phyloP scores from a whole-genome alignment of 92 coral and sea anemone species.

The Anthopleura xanthogrammica region DNA sequence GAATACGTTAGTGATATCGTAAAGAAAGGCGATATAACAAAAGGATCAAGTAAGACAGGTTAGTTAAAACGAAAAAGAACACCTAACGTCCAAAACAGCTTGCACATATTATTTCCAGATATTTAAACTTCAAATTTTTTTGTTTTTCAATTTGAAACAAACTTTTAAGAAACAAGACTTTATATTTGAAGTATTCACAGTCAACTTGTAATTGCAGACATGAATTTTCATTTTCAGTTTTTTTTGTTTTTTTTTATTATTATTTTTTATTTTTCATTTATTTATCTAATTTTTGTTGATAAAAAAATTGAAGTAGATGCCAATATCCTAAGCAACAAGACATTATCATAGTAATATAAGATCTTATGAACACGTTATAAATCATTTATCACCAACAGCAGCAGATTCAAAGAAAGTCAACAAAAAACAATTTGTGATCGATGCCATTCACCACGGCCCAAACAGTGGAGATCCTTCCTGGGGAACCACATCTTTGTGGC shows the following conservation, averaged over 20 bases:
- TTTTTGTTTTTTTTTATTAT: no score
- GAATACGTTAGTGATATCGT: slow-evolving; percentile 28
- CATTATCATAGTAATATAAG: no score
- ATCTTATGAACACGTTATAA: not conserved
- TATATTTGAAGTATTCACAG: no score
- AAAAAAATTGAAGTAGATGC: no score
- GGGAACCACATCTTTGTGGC: slow-evolving; percentile 80
- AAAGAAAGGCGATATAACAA: slow-evolving; percentile 28
- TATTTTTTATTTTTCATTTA: no score
- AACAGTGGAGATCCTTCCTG: slow-evolving; percentile 82
- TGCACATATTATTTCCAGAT: not conserved
- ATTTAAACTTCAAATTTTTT: no score
- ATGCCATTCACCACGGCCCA: slow-evolving; percentile 91
- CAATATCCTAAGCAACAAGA: no score
- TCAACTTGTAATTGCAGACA: no score
- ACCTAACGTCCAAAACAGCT: not conserved
- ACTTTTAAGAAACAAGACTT: no score
- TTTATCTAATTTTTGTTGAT: no score
- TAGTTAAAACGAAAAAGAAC: not conserved
- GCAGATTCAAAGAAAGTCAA: slow-evolving; percentile 39
- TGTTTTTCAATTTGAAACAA: no score
- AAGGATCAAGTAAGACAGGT: slow-evolving; percentile 4
- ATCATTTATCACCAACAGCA: slow-evolving; percentile 9
- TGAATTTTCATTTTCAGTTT: no score
- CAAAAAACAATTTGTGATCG: slow-evolving; percentile 87